Evolutionary conservation across 2,888 invertebrate species (phyloP), one percentile per base, ranked within the genome.

Genomic region (Griposia aprilina): DNA sequence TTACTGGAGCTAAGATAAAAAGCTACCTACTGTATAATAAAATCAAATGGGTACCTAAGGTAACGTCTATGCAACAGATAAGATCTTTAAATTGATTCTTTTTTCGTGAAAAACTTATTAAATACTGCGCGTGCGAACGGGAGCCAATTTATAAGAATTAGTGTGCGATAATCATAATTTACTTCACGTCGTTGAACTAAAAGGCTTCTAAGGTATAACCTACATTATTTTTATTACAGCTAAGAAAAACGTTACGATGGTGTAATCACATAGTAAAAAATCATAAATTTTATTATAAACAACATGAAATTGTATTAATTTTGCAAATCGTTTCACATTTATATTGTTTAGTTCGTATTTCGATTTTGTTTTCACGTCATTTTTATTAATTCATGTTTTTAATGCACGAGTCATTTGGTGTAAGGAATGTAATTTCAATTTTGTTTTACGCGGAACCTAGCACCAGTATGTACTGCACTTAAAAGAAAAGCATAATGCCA

Each of bases 131-230:
- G 86, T 82, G 83, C 66, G 66, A 74, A 63, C 11, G n/a, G 23
- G 63, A 83, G 67, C 45, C 75, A 79, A 83, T 83, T 85, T 83
- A 87, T 79, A 65, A 74, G 73, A 83, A 85, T 83, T 83, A 76
- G 41, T 65, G 50, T n/a, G 50, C 69, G 23, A 78, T 80, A 86
- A 86, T 81, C 75, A 63, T 81, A 79, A 87, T 74, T 76, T 65
- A 77, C 8, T 68, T 57, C 65, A 83, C n/a, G 41, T 23, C 68
- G 59, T 75, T 69, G 57, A 66, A 55, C 52, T 52, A 30, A 71
- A 81, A 67, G 55, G 20, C 50, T 68, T 82, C 48, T 41, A 36
- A 55, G n/a, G 62, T 41, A 67, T 68, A 66, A 63, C 74, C 76
- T 62, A 76, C n/a, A 71, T 74, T 68, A 2, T 48, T 62, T 76